Percentiles rank a stretch among this genome's conserved stretches.
Evolutionary conservation across 2,888 invertebrate species (phyloP).

Genomic region (Geophilus truncorum): DNA sequence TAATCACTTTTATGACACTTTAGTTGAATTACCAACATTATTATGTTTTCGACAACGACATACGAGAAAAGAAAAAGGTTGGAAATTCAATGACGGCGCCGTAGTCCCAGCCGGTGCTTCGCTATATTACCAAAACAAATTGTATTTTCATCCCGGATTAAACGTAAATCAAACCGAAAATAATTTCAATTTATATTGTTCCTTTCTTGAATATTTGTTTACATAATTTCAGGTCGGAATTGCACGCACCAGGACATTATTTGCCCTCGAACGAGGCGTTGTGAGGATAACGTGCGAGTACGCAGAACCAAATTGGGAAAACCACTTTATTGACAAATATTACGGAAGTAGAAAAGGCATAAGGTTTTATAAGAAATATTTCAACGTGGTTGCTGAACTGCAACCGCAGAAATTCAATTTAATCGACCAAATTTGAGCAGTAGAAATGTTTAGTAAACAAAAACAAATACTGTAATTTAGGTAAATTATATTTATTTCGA

Average conservation of each 20-base stretch:
- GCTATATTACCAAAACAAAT: background rate
- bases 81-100: background rate
- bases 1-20: no score
- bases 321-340: slow-evolving; percentile 64
- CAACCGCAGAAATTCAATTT: slow-evolving; percentile 7
- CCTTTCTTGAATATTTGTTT: background rate
- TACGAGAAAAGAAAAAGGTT: background rate
- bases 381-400: background rate
- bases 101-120: background rate
- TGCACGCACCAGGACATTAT: slow-evolving; percentile 70
- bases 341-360: slow-evolving; percentile 62
- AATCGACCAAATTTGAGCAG: background rate
- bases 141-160: background rate
- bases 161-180: background rate
- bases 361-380: slow-evolving; percentile 42
- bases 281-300: slow-evolving; percentile 78
- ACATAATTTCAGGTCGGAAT: slow-evolving; percentile 67
- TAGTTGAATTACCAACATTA: no score
- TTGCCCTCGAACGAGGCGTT: slow-evolving; percentile 70
- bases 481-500: background rate
- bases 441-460: background rate
- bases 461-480: background rate
- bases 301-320: slow-evolving; percentile 70
- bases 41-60: no score
- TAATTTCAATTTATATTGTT: background rate